phyloP scores from a whole-genome alignment of 1,140 invertebrate species.

The Drosophila fuyamai region DNA sequence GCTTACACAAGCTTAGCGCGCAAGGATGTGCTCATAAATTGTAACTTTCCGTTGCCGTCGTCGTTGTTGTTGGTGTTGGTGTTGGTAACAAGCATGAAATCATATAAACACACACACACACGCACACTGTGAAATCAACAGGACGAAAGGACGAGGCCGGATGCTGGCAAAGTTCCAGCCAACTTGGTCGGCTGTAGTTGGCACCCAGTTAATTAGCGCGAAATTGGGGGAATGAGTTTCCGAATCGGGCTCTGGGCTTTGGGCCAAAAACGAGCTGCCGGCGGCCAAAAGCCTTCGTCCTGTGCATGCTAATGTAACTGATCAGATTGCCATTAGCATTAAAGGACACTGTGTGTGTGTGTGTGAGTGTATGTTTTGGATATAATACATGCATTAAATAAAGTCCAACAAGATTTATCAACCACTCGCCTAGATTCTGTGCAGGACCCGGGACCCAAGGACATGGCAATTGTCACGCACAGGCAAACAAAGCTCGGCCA shows the following conservation, averaged over 20 bases:
- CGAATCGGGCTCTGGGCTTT: slow-evolving; percentile 3
- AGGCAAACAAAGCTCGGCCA: slow-evolving; percentile 33
- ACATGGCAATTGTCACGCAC: slow-evolving; percentile 71
- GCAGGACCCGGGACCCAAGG: slow-evolving; percentile 3
- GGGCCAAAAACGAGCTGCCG: not conserved
- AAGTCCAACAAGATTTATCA: slow-evolving; percentile 69
- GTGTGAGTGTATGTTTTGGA: slow-evolving; percentile 1
- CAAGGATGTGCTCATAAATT: slow-evolving; percentile 79
- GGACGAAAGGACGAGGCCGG: not conserved
- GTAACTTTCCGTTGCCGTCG: slow-evolving; percentile 59
- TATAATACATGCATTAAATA: slow-evolving; percentile 68
- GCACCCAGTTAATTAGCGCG: slow-evolving; percentile 81
- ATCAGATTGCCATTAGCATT: slow-evolving; percentile 66
- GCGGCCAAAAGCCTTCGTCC: slow-evolving; percentile 14
- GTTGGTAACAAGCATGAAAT: slow-evolving; percentile 80
- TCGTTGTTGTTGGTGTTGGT: slow-evolving; percentile 43
- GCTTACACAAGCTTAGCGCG: slow-evolving; percentile 71
- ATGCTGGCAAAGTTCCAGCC: slow-evolving; percentile 73
- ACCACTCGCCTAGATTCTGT: slow-evolving; percentile 23
- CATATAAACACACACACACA: slow-evolving; percentile 64
- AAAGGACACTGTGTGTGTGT: slow-evolving; percentile 58
- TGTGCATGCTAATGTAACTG: slow-evolving; percentile 78
- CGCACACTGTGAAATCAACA: slow-evolving; percentile 8
- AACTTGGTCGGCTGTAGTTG: slow-evolving; percentile 60
- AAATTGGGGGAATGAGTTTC: slow-evolving; percentile 68